Evolutionary conservation across 2,888 invertebrate genomes (phyloP).

Genomic region (Lycaena phlaeas): DNA sequence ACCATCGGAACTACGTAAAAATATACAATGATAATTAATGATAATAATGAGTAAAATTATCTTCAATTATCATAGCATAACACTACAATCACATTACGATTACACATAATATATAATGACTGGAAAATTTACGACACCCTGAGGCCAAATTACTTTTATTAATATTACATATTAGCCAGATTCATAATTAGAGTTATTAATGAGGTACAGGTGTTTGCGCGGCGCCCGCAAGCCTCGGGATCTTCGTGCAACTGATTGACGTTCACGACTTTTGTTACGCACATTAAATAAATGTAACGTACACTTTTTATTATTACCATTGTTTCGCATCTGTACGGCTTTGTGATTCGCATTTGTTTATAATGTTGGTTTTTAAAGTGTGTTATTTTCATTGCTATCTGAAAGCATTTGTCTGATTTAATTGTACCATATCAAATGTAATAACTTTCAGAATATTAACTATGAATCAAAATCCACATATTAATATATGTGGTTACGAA

Average conservation of each 20-base stretch:
- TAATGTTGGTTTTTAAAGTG: no score
- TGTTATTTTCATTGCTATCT: no score
- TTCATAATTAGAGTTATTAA: conserved; percentile 44
- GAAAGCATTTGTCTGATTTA: no score
- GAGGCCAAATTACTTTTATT: conserved; percentile 34
- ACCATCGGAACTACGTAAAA: no score
- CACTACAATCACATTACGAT: no score
- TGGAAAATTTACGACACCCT: conserved; percentile 7
- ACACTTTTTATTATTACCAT: background rate
- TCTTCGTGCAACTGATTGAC: conserved; percentile 19
- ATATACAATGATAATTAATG: no score
- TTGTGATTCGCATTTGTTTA: background rate
- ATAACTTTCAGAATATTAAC: no score
- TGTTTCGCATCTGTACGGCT: background rate
- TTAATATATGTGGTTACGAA: no score
- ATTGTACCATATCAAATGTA: no score
- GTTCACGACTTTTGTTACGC: conserved; percentile 16
- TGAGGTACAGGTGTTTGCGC: conserved; percentile 25
- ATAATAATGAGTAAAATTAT: background rate
- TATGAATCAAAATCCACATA: no score
- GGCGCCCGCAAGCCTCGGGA: conserved; percentile 8
- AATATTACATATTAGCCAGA: conserved; percentile 38
- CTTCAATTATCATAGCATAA: no score
- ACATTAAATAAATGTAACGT: background rate
- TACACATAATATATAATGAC: conserved; percentile 5